phyloP scores from a whole-genome alignment of 2,888 invertebrate species.

The Malthinus seriepunctatus region DNA sequence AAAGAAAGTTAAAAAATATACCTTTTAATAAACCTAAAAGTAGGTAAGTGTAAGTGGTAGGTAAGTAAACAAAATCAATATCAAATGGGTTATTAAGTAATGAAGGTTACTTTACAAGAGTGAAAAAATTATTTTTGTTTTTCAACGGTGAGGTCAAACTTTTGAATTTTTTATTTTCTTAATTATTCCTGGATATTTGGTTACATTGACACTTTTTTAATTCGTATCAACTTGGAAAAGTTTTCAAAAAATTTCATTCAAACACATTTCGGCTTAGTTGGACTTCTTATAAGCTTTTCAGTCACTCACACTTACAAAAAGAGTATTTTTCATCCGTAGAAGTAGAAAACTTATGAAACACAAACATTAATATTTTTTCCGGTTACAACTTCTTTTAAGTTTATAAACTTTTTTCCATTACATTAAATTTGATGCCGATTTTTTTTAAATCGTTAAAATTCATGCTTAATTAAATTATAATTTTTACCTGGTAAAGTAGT shows the following conservation, averaged over 20 bases:
- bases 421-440: too few relatives aligned
- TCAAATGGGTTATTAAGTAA: conserved; percentile 4
- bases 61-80: conserved; percentile 14
- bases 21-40: conserved; percentile 2
- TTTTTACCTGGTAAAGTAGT: conserved; percentile 47
- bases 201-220: too few relatives aligned
- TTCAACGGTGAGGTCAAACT: background rate
- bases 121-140: conserved; percentile 2
- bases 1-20: conserved; percentile 6
- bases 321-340: too few relatives aligned
- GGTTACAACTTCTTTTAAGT: too few relatives aligned
- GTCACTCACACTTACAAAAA: too few relatives aligned
- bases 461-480: conserved; percentile 10
- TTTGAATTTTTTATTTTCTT: background rate
- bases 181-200: background rate
- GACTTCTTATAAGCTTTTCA: too few relatives aligned
- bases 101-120: conserved; percentile 5
- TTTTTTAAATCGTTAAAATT: background rate
- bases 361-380: too few relatives aligned
- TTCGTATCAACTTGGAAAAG: too few relatives aligned
- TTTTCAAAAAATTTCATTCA: too few relatives aligned
- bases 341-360: too few relatives aligned
- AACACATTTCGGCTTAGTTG: too few relatives aligned
- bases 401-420: too few relatives aligned
- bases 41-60: background rate